Evolutionary conservation across 2,113 vertebrate genomes (phyloP), one percentile per base, ranked within the genome.

Genomic region (Corythaeola cristata): DNA sequence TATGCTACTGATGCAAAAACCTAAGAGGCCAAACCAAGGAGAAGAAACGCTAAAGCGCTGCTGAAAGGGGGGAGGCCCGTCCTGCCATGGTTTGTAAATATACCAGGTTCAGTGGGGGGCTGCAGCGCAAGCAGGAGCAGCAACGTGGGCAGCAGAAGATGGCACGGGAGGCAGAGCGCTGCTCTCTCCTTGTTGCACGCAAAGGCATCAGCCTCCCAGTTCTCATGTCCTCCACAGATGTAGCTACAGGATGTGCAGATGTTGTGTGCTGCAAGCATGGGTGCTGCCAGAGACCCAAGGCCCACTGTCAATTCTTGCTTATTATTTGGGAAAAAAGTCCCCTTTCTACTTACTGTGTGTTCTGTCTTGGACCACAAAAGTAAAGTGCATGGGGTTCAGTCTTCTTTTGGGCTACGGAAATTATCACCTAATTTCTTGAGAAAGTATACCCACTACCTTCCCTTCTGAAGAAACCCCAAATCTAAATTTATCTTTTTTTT

Each of bases 101-200:
- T 4, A 8, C 20, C 0, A 5, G 39, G 39, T 45, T 53, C 52
- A 63, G 77, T 6, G 11, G 37, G 28, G 28, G 21, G 41, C 41
- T 77, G 32, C 47, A 17, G 13, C 20, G 58, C 35, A 5, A 71
- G 64, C n/a, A 26, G 39, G n/a, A 71, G 52, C 27, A 71, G 60
- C 44, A 32, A 22, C 5, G 4, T 19, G 49, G 59, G 55, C 24
- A 21, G 77, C 63, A 39, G 16, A 50, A 52, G 32, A 5, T 4
- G 14, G 41, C 49, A 49, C 0, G 0, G 11, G 32, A 24, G 18
- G 7, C 53, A 63, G 15, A 37, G 69, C 8, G 2, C 41, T 56
- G 26, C 37, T 32, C 24, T 50, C 37, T 77, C 24, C 28, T 28
- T 35, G 9, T 5, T 35, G 24, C n/a, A 9, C 22, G n/a, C n/a